Percentiles rank a stretch among this genome's conserved stretches.
Conservation (phyloP, 2,113 vertebrate genomes). For the Collichthys lucidus region DNA sequence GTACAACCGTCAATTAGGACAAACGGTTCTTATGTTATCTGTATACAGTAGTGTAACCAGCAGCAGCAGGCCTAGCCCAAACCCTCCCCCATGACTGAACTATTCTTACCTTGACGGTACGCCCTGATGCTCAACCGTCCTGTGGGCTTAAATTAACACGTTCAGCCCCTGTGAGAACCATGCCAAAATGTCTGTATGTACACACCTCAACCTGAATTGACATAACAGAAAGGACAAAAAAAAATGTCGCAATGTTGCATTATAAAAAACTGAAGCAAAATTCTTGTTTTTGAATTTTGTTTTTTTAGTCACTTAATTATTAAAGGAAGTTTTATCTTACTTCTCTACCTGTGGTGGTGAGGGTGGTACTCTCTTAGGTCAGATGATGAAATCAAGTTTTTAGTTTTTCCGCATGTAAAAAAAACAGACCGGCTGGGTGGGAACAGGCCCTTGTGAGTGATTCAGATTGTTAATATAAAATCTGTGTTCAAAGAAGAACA, state of each 20-base stretch:
- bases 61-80: background rate
- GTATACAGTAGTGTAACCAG: background rate
- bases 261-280: background rate
- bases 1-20: background rate
- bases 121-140: slow-evolving; percentile 8
- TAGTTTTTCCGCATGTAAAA: slow-evolving; percentile 5
- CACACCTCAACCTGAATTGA: slow-evolving; percentile 3
- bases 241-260: no score
- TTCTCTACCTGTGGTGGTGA: background rate
- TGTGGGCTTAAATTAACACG: slow-evolving; percentile 39
- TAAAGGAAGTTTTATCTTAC: background rate
- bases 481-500: no score
- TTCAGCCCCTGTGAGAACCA: background rate
- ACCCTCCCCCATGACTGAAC: background rate
- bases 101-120: background rate
- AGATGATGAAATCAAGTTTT: background rate
- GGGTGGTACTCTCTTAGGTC: background rate
- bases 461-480: no score
- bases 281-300: background rate
- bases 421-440: background rate
- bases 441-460: no score
- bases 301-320: background rate
- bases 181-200: background rate
- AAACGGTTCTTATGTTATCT: background rate
- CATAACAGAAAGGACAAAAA: background rate